phyloP scores from a whole-genome alignment of 2,113 vertebrate genomes.

The Argyrosomus japonicus region DNA sequence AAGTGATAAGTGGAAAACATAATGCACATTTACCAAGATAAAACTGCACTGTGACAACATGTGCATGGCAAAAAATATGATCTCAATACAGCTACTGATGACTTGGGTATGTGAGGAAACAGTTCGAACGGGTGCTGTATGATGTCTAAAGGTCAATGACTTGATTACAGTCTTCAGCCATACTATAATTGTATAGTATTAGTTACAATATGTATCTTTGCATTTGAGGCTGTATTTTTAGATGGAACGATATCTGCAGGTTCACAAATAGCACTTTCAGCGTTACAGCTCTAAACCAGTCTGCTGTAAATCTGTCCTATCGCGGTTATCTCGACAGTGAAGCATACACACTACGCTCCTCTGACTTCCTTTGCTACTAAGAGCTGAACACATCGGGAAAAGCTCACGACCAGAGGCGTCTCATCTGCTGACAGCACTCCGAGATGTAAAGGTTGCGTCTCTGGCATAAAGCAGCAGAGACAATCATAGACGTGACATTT shows the following conservation, averaged over 20 bases:
- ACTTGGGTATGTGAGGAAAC: neutral
- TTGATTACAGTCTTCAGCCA: neutral
- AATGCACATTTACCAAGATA: slow-evolving; percentile 23
- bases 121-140: neutral
- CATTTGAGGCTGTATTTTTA: slow-evolving; percentile 18
- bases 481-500: slow-evolving; percentile 61
- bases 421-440: slow-evolving; percentile 44
- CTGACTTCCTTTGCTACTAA: slow-evolving; percentile 1
- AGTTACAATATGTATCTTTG: neutral
- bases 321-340: slow-evolving; percentile 25
- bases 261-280: slow-evolving; percentile 25
- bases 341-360: slow-evolving; percentile 10
- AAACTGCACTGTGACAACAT: neutral
- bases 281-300: slow-evolving; percentile 17
- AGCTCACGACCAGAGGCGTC: slow-evolving; percentile 35
- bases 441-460: slow-evolving; percentile 38
- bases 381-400: slow-evolving; percentile 21
- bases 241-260: neutral
- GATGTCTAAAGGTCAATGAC: neutral
- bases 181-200: neutral
- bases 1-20: slow-evolving; percentile 45
- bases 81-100: neutral
- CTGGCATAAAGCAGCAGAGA: slow-evolving; percentile 47
- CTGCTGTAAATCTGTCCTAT: slow-evolving; percentile 46
- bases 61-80: neutral